A percentile compares a stretch with the other conserved stretches of the same genome.
phyloP scores from a whole-genome alignment of 2,113 vertebrate species.

The Perca fluviatilis region DNA sequence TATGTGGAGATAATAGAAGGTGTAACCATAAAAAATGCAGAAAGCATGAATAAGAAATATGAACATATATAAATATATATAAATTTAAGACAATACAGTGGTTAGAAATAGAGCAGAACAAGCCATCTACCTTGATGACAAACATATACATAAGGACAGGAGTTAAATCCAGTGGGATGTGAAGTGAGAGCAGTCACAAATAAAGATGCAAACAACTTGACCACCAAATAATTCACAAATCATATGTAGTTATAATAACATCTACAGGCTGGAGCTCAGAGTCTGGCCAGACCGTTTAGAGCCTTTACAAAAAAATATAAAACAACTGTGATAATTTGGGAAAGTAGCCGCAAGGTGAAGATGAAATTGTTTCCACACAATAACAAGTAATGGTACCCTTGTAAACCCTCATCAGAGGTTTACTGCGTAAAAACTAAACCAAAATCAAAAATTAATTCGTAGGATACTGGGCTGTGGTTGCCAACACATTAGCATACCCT shows the following conservation, averaged over 20 bases:
- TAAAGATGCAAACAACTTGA: neutral
- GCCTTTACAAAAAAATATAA: neutral
- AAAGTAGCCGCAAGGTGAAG: neutral
- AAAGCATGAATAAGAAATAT: conserved; percentile 47
- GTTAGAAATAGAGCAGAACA: conserved; percentile 36
- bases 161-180: neutral
- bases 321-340: neutral
- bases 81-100: neutral
- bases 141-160: neutral
- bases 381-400: neutral
- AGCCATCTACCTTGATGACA: neutral
- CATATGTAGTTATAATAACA: neutral
- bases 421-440: neutral
- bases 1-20: conserved; percentile 57
- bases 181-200: neutral
- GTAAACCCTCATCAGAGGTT: neutral
- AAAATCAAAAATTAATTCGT: neutral
- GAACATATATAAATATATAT: too few species aligned
- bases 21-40: conserved; percentile 54
- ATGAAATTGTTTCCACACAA: neutral
- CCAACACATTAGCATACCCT: too few species aligned
- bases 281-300: neutral
- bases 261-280: neutral
- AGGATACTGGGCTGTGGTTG: neutral
- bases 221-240: neutral